phyloP scores from a whole-genome alignment of 2,113 vertebrate species.

The Tympanuchus pallidicinctus region DNA sequence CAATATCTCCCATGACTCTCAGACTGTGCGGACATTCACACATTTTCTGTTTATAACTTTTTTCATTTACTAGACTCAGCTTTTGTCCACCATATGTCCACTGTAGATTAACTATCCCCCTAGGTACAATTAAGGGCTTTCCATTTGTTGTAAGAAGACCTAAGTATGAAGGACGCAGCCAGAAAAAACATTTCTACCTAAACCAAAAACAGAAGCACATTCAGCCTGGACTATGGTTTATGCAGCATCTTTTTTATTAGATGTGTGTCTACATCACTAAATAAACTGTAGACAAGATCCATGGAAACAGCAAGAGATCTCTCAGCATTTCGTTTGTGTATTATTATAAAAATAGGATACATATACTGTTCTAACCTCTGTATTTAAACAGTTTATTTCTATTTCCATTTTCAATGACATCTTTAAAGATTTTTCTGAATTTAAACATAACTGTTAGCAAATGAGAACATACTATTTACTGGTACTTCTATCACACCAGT shows the following conservation, averaged over 20 bases:
- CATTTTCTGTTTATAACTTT: slow-evolving; percentile 88
- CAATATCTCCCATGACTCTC: slow-evolving; percentile 54
- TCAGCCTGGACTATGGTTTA: slow-evolving; percentile 86
- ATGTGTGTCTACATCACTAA: slow-evolving; percentile 82
- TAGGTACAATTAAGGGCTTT: slow-evolving; percentile 92
- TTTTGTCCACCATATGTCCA: slow-evolving; percentile 96
- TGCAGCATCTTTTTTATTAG: slow-evolving; percentile 91
- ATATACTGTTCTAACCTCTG: slow-evolving; percentile 22
- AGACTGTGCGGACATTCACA: slow-evolving; percentile 85
- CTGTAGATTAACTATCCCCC: slow-evolving; percentile 90
- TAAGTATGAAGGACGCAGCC: slow-evolving; percentile 90
- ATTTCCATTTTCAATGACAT: slow-evolving; percentile 37
- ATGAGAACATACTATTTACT: not conserved
- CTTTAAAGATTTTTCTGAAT: slow-evolving; percentile 32
- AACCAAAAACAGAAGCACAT: slow-evolving; percentile 95
- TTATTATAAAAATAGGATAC: slow-evolving; percentile 64
- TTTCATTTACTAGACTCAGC: slow-evolving; percentile 86
- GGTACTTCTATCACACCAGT: not conserved
- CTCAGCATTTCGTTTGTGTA: slow-evolving; percentile 62
- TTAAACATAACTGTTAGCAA: slow-evolving; percentile 1
- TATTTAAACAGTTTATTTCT: slow-evolving; percentile 55
- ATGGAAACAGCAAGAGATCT: slow-evolving; percentile 61
- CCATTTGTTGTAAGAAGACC: slow-evolving; percentile 97
- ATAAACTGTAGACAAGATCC: slow-evolving; percentile 86
- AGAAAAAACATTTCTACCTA: slow-evolving; percentile 96